Conservation (phyloP, 2,888 invertebrate species). For the Hyposoter dolosus region DNA sequence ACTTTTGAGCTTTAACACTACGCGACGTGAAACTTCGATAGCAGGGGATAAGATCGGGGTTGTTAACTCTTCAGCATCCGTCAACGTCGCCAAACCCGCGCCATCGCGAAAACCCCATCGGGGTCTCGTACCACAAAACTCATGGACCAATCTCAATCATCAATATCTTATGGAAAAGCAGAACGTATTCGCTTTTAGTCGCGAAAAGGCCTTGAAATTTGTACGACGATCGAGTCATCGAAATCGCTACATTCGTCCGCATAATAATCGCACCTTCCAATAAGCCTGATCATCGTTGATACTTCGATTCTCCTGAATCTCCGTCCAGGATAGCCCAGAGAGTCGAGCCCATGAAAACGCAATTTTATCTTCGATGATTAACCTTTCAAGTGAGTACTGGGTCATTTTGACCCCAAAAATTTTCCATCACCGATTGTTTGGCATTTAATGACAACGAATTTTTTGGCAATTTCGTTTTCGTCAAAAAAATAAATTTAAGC, state of each 20-base stretch:
- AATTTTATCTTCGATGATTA: not conserved
- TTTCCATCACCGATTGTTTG: too few species aligned
- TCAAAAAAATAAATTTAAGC: too few species aligned
- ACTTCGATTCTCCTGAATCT: not conserved
- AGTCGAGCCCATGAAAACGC: not conserved
- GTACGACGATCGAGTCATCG: too few species aligned
- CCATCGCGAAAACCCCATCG: constrained; percentile 60
- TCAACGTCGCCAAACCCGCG: constrained; percentile 73
- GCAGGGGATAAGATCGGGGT: constrained; percentile 56
- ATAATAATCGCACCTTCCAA: not conserved
- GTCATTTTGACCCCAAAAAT: too few species aligned
- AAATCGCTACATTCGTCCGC: not conserved
- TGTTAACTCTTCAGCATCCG: constrained; percentile 75
- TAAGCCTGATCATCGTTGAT: not conserved
- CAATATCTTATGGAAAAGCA: constrained; percentile 29
- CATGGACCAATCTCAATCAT: constrained; percentile 40
- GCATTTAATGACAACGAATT: too few species aligned
- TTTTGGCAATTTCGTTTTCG: too few species aligned
- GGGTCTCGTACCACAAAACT: constrained; percentile 1
- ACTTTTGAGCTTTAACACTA: constrained; percentile 15
- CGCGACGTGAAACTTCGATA: constrained; percentile 35
- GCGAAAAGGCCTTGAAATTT: constrained; percentile 8
- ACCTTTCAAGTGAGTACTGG: not conserved
- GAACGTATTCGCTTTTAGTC: constrained; percentile 1
- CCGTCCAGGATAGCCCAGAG: too few species aligned